These are phyloP conservation scores for Netelia melanura DNA, from an alignment of 2,888 invertebrate genomes.

Conservation along the genomic window DNA sequence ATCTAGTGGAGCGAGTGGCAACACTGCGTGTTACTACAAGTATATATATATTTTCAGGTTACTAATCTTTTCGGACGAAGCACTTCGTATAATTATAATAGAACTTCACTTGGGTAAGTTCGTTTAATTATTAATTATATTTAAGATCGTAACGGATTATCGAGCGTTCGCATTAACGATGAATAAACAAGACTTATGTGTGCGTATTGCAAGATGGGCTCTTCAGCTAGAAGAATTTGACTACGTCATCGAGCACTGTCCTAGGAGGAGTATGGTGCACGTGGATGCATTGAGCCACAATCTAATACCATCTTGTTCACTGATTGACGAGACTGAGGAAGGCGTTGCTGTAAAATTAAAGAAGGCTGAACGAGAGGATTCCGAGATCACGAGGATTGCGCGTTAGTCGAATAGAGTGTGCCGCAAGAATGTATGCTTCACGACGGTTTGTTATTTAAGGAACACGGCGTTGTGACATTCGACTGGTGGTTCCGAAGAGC, in stretches of 20 bases:
- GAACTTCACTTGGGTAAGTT: too few species aligned
- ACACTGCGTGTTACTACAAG: too few species aligned
- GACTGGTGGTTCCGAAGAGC: slow-evolving; percentile 43
- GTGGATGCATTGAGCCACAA: slow-evolving; percentile 60
- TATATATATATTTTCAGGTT: too few species aligned
- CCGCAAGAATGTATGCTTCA: neutral
- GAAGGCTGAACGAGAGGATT: slow-evolving; percentile 43
- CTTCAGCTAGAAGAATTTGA: slow-evolving; percentile 13
- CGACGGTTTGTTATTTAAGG: slow-evolving; percentile 47
- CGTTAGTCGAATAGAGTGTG: neutral
- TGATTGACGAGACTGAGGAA: slow-evolving; percentile 21
- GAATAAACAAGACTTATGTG: slow-evolving; percentile 27
- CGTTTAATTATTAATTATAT: too few species aligned
- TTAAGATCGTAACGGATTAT: slow-evolving; percentile 36
- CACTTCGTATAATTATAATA: too few species aligned
- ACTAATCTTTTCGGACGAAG: too few species aligned
- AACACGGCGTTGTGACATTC: slow-evolving; percentile 26
- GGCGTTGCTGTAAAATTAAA: slow-evolving; percentile 21
- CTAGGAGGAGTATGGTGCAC: slow-evolving; percentile 33
- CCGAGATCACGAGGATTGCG: slow-evolving; percentile 7
- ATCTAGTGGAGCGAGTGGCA: too few species aligned
- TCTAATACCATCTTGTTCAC: neutral
- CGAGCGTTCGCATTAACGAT: slow-evolving; percentile 28
- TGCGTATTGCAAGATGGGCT: slow-evolving; percentile 20
- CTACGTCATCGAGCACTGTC: slow-evolving; percentile 35